Percentiles rank a stretch among this genome's conserved stretches.
Conservation (phyloP, 2,797 vertebrate genomes). For the Schizopygopsis pylzovi region DNA sequence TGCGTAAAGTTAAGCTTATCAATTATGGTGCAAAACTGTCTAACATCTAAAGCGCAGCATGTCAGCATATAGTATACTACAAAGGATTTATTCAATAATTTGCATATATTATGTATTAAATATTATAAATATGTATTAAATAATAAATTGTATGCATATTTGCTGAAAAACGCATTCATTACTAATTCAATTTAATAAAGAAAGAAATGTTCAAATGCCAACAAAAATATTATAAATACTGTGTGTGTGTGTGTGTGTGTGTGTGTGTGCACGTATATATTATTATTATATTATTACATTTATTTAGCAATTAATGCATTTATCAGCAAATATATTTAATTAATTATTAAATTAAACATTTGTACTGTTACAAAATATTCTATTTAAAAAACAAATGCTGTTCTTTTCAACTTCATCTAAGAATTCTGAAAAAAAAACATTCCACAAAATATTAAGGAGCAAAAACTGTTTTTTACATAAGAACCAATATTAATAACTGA, state of each 20-base stretch:
- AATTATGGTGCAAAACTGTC: neutral
- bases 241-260: too few species aligned
- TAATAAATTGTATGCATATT: neutral
- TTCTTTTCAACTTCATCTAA: neutral
- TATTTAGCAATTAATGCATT: too few species aligned
- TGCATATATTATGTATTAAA: neutral
- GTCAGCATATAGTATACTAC: neutral
- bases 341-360: neutral
- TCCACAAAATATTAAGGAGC: too few species aligned
- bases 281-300: neutral
- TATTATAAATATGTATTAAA: too few species aligned
- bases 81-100: too few species aligned
- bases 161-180: neutral
- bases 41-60: neutral
- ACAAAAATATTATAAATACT: too few species aligned
- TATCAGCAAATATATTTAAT: neutral
- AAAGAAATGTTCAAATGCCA: neutral
- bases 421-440: too few species aligned
- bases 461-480: too few species aligned
- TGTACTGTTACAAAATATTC: neutral
- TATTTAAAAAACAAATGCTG: neutral
- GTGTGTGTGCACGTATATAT: too few species aligned
- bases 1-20: constrained; percentile 1
- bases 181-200: neutral
- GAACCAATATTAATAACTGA: too few species aligned